phyloP scores from a whole-genome alignment of 2,113 vertebrate genomes.

The Meles meles region DNA sequence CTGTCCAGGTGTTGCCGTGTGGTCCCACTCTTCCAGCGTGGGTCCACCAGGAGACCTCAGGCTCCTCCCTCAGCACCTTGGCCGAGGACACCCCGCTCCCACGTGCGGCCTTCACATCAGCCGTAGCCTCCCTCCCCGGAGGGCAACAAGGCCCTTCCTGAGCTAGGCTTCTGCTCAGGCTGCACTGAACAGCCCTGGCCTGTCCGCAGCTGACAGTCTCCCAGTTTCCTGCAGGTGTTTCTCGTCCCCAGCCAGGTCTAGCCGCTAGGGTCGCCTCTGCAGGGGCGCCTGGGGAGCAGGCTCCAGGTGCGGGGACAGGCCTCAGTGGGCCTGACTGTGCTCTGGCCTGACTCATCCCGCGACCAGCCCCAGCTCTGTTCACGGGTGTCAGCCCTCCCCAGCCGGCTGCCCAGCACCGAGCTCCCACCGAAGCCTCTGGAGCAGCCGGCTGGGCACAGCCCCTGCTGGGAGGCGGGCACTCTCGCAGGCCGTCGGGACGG shows the following conservation, averaged over 20 bases:
- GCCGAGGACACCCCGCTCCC: neutral
- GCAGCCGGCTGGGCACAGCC: neutral
- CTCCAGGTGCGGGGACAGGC: neutral
- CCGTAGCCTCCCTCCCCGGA: rapidly evolving
- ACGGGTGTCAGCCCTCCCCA: neutral
- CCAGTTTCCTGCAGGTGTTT: neutral
- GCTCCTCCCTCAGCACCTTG: rapidly evolving
- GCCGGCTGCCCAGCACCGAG: rapidly evolving
- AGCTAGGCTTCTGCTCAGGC: neutral
- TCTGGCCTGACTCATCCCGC: neutral
- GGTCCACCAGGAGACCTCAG: neutral
- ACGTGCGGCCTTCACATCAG: rapidly evolving
- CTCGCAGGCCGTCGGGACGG: neutral
- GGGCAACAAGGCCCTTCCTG: too few relatives aligned
- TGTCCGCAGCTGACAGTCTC: neutral
- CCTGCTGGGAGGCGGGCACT: neutral
- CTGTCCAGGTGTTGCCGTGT: rapidly evolving
- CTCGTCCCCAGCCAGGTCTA: neutral
- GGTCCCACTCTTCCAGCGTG: neutral
- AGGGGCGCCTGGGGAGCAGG: too few relatives aligned
- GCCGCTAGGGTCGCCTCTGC: neutral
- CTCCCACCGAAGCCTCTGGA: neutral
- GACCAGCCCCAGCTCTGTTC: neutral
- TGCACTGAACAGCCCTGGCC: neutral
- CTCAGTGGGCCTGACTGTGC: neutral